These are phyloP conservation scores for Athripsodes cinereus DNA, from an alignment of 2,888 invertebrate species.

Conservation along the genomic window DNA sequence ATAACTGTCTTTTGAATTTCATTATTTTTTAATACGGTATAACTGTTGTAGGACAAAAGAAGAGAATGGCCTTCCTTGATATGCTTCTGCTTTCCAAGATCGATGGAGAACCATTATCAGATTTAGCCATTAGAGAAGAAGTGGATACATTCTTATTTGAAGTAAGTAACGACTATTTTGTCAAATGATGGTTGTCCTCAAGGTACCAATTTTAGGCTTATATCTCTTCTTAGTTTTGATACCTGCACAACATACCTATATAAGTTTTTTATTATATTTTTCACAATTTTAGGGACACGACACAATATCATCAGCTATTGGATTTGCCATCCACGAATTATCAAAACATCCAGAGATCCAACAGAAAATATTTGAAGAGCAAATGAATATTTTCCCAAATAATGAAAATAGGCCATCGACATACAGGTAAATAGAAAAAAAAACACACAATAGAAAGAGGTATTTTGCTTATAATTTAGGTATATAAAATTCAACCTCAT, in stretches of 20 bases:
- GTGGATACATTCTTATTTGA: conserved; percentile 72
- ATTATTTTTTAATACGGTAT: no score
- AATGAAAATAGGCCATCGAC: conserved; percentile 34
- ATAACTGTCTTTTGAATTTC: no score
- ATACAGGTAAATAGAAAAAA: conserved; percentile 1
- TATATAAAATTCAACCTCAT: no score
- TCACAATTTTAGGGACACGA: conserved; percentile 47
- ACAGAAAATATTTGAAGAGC: conserved; percentile 42
- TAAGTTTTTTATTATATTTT: not conserved
- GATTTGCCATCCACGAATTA: conserved; percentile 45
- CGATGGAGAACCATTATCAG: conserved; percentile 52
- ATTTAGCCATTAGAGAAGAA: conserved; percentile 59
- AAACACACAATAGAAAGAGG: no score
- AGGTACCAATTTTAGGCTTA: not conserved
- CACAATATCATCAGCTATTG: conserved; percentile 47
- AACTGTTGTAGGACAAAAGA: conserved; percentile 44
- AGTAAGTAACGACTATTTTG: conserved; percentile 35
- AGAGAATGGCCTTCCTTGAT: conserved; percentile 63
- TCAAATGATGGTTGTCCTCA: not conserved
- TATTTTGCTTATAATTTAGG: no score
- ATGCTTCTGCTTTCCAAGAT: conserved; percentile 55
- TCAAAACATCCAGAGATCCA: conserved; percentile 44
- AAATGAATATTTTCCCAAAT: conserved; percentile 37
- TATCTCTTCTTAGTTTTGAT: not conserved
- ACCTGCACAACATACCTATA: not conserved